Percentiles rank a stretch among this genome's conserved stretches.
phyloP scores from a whole-genome alignment of 2,797 vertebrate genomes.

The Lithobates sylvaticus region DNA sequence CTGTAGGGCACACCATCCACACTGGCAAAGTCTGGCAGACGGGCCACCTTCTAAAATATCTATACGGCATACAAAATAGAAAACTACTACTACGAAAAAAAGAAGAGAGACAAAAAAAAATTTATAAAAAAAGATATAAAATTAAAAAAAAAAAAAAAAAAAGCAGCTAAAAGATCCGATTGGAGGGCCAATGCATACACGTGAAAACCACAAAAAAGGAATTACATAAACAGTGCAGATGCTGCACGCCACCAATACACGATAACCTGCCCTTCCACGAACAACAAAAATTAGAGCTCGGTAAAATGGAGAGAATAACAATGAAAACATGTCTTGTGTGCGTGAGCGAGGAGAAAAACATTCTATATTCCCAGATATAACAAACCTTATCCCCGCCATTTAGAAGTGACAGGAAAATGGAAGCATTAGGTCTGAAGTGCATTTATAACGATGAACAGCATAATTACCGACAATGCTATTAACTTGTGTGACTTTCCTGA shows the following conservation, averaged over 20 bases:
- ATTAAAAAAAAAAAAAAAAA: neutral
- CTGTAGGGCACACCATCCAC: too few species aligned
- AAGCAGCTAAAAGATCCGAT: neutral
- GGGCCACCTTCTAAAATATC: too few species aligned
- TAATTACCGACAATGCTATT: constrained; percentile 18
- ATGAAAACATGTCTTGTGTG: neutral
- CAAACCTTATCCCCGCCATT: neutral
- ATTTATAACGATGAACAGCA: neutral
- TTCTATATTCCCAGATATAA: neutral
- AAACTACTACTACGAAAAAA: too few species aligned
- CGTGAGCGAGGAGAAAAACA: neutral
- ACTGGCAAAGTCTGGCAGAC: too few species aligned
- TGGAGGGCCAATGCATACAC: neutral
- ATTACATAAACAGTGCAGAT: neutral
- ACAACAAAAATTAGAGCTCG: neutral
- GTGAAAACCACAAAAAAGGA: neutral
- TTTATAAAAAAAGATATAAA: too few species aligned
- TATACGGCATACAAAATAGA: too few species aligned
- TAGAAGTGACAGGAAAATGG: constrained; percentile 4
- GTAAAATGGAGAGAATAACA: neutral
- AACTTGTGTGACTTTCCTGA: neutral
- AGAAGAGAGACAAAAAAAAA: too few species aligned
- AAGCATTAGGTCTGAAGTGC: neutral
- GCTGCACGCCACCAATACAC: neutral
- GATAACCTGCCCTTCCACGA: neutral